A percentile compares a stretch with the other conserved stretches of the same genome.
These are phyloP conservation scores for Silurus aristotelis DNA, from an alignment of 2,797 vertebrate genomes.

Conservation along the genomic window DNA sequence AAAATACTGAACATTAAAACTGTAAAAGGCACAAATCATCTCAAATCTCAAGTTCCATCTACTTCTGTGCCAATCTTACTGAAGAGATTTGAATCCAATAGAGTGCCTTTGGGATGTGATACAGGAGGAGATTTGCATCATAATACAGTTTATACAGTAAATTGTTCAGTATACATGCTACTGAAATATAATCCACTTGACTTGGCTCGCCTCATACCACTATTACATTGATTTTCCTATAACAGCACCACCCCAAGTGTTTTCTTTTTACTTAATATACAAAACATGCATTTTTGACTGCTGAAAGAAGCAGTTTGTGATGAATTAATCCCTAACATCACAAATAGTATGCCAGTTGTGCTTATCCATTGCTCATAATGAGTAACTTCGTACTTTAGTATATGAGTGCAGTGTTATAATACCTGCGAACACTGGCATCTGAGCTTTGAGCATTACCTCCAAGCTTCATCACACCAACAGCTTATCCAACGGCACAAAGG, in stretches of 20 bases:
- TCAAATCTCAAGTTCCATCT: background rate
- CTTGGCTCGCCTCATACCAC: background rate
- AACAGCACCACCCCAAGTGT: background rate
- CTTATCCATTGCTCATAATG: background rate
- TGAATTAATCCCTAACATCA: background rate
- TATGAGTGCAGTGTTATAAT: slow-evolving; percentile 36
- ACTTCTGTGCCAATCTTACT: background rate
- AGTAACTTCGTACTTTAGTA: background rate
- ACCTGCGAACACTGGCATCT: slow-evolving; percentile 15
- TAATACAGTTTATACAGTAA: background rate
- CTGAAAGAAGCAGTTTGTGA: background rate
- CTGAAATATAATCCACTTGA: background rate
- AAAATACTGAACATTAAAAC: too few species aligned
- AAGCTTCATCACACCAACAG: slow-evolving; percentile 33
- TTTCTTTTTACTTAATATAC: background rate
- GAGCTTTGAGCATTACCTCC: slow-evolving; percentile 22
- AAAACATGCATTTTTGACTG: background rate
- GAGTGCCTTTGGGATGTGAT: background rate
- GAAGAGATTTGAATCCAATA: background rate
- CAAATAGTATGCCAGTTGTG: background rate
- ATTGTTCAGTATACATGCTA: background rate
- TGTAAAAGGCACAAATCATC: background rate
- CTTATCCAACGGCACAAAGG: slow-evolving; percentile 56
- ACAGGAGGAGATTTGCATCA: background rate
- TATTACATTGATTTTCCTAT: background rate